phyloP scores from a whole-genome alignment of 1,140 invertebrate genomes.

The Trichoplusia ni region DNA sequence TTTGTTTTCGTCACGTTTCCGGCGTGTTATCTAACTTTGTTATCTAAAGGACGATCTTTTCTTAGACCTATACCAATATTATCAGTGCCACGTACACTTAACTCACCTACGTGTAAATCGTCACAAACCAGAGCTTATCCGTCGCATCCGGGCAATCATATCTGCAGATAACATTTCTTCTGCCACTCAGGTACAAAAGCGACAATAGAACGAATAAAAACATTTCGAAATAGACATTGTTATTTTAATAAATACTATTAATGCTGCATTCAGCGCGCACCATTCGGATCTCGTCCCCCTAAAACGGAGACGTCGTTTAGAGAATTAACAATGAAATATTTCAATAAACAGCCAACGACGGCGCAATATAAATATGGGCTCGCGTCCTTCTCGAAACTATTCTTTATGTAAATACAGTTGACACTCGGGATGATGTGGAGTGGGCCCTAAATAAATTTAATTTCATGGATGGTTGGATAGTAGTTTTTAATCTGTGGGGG shows the following conservation, averaged over 20 bases:
- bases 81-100: slow-evolving; percentile 47
- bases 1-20: slow-evolving; percentile 48
- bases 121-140: slow-evolving; percentile 56
- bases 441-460: slow-evolving; percentile 77
- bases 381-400: slow-evolving; percentile 70
- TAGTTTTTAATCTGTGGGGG: slow-evolving; percentile 62
- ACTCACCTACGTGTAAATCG: slow-evolving; percentile 63
- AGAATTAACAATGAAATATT: slow-evolving; percentile 80
- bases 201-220: slow-evolving; percentile 49
- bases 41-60: slow-evolving; percentile 61
- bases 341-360: slow-evolving; percentile 70
- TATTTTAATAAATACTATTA: slow-evolving; percentile 78
- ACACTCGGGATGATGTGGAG: slow-evolving; percentile 65
- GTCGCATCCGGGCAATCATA: slow-evolving; percentile 40
- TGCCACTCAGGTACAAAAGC: slow-evolving; percentile 39
- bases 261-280: slow-evolving; percentile 57
- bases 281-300: slow-evolving; percentile 58
- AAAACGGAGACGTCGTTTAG: slow-evolving; percentile 58
- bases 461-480: slow-evolving; percentile 62
- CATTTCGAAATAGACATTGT: slow-evolving; percentile 57
- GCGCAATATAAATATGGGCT: slow-evolving; percentile 72
- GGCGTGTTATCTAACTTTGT: slow-evolving; percentile 49
- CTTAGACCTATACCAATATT: slow-evolving; percentile 69
- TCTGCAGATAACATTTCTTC: slow-evolving; percentile 39
- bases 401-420: slow-evolving; percentile 73